Conservation (phyloP, 2,797 vertebrate genomes). For the Thripadectes ignobilis region DNA sequence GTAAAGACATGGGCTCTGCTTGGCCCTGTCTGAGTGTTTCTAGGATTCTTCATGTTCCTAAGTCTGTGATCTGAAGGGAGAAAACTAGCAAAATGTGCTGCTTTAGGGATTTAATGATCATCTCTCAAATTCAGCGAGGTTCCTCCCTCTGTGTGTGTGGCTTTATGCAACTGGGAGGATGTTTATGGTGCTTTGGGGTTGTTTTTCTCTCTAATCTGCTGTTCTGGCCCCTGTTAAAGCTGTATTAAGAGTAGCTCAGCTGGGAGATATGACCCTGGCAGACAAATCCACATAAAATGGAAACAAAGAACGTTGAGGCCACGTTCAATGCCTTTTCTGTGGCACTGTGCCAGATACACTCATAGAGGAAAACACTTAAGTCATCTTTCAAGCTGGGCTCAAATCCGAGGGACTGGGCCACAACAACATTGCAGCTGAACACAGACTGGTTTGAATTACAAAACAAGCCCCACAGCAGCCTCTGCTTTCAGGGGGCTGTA, state of each 20-base stretch:
- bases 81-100: neutral
- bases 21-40: neutral
- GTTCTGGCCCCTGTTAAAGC: neutral
- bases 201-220: neutral
- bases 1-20: neutral
- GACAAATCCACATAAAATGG: neutral
- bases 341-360: neutral
- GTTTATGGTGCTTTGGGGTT: neutral
- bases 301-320: neutral
- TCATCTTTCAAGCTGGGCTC: neutral
- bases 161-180: neutral
- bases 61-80: neutral
- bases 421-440: neutral
- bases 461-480: neutral
- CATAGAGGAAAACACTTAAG: neutral
- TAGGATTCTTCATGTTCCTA: neutral
- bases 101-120: neutral
- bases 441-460: neutral
- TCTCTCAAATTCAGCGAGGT: neutral
- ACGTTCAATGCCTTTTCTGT: rapidly evolving
- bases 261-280: neutral
- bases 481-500: neutral
- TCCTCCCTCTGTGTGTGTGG: neutral
- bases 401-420: neutral
- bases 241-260: neutral